Conservation (phyloP, 2,113 vertebrate species). For the Cranoglanis bouderius region DNA sequence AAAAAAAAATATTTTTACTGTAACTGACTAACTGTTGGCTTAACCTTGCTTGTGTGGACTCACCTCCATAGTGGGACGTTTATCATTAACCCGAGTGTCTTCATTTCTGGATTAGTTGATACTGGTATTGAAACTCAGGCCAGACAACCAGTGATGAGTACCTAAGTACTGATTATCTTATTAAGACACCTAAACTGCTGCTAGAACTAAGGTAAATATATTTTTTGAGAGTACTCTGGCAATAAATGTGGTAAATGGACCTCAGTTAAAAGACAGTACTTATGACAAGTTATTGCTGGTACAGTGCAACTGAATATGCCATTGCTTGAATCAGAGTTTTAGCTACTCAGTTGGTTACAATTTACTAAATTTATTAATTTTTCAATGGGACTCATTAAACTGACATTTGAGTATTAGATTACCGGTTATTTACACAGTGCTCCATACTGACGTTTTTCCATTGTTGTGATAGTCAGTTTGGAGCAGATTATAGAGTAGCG, state of each 20-base stretch:
- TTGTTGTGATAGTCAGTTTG: background rate
- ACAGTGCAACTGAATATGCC: background rate
- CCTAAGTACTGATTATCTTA: background rate
- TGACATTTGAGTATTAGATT: background rate
- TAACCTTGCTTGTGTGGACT: slow-evolving; percentile 37
- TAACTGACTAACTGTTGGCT: too few species aligned
- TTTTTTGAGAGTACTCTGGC: background rate
- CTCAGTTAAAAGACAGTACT: background rate
- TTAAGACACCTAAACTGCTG: background rate
- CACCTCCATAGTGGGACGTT: background rate
- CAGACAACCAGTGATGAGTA: background rate
- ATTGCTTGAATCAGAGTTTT: background rate
- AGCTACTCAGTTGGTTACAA: background rate
- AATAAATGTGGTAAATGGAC: background rate
- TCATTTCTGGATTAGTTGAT: background rate
- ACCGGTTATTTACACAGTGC: background rate
- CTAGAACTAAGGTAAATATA: background rate
- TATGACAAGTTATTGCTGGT: background rate
- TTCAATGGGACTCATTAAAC: background rate
- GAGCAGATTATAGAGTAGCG: slow-evolving; percentile 11
- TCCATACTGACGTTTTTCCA: background rate
- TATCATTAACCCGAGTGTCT: slow-evolving; percentile 23
- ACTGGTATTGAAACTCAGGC: slow-evolving; percentile 2
- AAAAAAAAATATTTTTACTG: too few species aligned
- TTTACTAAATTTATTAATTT: background rate